Base-by-base conservation (phyloP, 2,113 vertebrate species). In the Anser cygnoides region DNA sequence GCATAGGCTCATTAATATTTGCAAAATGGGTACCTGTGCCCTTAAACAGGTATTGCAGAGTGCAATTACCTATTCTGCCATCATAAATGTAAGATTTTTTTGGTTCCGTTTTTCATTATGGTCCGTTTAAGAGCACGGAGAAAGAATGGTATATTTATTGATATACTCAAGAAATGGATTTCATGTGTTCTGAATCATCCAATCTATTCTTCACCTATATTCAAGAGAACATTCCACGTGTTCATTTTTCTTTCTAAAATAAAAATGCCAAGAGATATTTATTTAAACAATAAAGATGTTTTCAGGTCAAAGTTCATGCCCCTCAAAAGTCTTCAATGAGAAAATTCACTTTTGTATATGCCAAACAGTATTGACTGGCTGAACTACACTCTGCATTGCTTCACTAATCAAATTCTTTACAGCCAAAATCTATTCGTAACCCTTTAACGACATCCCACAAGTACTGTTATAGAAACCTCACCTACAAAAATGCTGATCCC, bases 31-130 rank as follows among this genome's bases (percentile, higher is more conserved):
- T 61, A 61, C 37, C 78, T 75, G 66, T 65, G 93, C 62, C 91
- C 89, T 88, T 54, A 90, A 62, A 71, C 25, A 91, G 78, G n/a
- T 79, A 72, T 4, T 82, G 58, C 66, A 55, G 74, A n/a, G 35
- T 7, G 28, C 10, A 55, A 83, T 75, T 82, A 54, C 46, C 66
- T 58, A 17, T 50, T 61, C 74, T 84, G 66, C 52, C 70, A 54
- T 81, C 77, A 77, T 13, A 55, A 70, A 54, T 3, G 3, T 4
- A 54, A 25, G 19, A 5, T 26, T n/a, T 43, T 82, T 35, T 10
- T 68, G 67, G 43, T 59, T 71, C 74, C 79, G 54, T 2, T 67
- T 55, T 74, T 58, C 61, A 44, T 26, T 7, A 3, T 11, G 35
- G 65, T 25, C 44, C 43, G 41, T 67, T 68, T 67, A 67, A 57